These are phyloP conservation scores for Siniperca chuatsi DNA, from an alignment of 2,113 vertebrate species.

Conservation along the genomic window DNA sequence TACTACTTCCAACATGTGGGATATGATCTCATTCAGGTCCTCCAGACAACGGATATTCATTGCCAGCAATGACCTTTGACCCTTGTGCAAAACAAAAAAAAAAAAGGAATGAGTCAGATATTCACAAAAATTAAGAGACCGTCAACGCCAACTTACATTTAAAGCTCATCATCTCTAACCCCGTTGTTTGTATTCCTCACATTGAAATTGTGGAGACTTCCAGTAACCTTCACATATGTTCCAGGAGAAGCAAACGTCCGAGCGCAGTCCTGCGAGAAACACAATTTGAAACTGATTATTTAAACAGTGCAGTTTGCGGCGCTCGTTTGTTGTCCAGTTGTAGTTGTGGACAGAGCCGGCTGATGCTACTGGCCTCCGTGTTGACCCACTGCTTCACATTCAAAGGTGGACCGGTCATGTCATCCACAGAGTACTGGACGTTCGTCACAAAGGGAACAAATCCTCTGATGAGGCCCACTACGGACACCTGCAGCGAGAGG, in stretches of 20 bases:
- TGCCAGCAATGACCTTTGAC: conserved; percentile 88
- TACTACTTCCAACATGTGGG: conserved; percentile 91
- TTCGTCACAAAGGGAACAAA: conserved; percentile 85
- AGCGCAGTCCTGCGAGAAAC: conserved; percentile 80
- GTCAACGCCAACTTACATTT: background rate
- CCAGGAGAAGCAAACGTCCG: conserved; percentile 82
- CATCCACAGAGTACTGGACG: conserved; percentile 90
- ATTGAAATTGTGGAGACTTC: conserved; percentile 86
- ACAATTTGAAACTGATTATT: background rate
- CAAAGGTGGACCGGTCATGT: conserved; percentile 91
- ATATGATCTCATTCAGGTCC: conserved; percentile 91
- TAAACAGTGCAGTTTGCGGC: background rate
- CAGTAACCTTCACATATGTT: conserved; percentile 89
- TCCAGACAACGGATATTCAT: conserved; percentile 86
- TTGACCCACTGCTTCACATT: conserved; percentile 90
- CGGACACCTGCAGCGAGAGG: conserved; percentile 81
- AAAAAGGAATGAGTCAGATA: background rate
- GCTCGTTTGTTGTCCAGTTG: background rate
- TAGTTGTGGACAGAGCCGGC: background rate
- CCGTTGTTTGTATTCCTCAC: conserved; percentile 63
- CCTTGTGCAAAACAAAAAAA: conserved; percentile 75
- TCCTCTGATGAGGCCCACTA: conserved; percentile 88
- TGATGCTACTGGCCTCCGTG: conserved; percentile 78
- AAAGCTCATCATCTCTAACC: background rate
- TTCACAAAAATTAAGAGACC: background rate